Evolutionary conservation across 2,888 invertebrate species (phyloP).

Genomic region (Thymelicus lineola): DNA sequence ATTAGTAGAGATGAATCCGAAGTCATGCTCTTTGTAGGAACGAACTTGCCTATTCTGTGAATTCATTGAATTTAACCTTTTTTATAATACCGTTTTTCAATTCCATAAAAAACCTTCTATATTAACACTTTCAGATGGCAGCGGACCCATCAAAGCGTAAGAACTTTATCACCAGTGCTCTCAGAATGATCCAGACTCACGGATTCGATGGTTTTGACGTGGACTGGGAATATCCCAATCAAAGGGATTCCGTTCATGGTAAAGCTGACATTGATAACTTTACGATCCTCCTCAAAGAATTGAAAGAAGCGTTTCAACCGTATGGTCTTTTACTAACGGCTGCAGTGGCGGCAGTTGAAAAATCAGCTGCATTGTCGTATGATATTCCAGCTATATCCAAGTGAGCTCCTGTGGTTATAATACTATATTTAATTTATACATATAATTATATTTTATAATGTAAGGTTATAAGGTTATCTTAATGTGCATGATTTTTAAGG

Average conservation of each 20-base stretch:
- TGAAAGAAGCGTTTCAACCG: slow-evolving; percentile 82
- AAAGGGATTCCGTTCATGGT: slow-evolving; percentile 77
- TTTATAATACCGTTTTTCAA: too few species aligned
- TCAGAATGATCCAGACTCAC: slow-evolving; percentile 81
- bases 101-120: too few species aligned
- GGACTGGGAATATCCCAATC: slow-evolving; percentile 90
- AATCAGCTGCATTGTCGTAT: slow-evolving; percentile 83
- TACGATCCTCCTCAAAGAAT: slow-evolving; percentile 80
- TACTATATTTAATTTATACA: too few species aligned
- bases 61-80: too few species aligned
- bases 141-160: slow-evolving; percentile 68
- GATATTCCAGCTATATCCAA: slow-evolving; percentile 83
- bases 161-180: slow-evolving; percentile 83
- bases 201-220: slow-evolving; percentile 90
- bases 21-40: too few species aligned
- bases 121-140: slow-evolving; percentile 68
- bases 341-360: slow-evolving; percentile 84
- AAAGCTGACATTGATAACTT: slow-evolving; percentile 80
- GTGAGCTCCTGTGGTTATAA: slow-evolving; percentile 56
- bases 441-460: too few species aligned
- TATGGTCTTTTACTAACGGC: slow-evolving; percentile 83
- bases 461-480: too few species aligned
- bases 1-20: too few species aligned
- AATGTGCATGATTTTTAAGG: too few species aligned
- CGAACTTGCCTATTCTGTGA: too few species aligned